phyloP scores from a whole-genome alignment of 1,140 invertebrate species.

The Chelonus insularis region DNA sequence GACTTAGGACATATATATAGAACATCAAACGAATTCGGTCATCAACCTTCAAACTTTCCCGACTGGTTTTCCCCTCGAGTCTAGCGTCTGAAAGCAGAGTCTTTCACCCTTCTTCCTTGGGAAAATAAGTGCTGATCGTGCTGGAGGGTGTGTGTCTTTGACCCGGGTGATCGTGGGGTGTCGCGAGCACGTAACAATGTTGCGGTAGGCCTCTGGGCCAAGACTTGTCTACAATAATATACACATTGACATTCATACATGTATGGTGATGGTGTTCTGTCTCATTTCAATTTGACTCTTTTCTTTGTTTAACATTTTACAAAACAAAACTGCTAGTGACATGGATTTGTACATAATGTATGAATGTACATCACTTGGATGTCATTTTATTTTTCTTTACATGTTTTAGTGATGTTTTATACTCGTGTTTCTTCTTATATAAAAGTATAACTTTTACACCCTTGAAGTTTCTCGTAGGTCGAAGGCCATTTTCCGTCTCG shows the following conservation, averaged over 20 bases:
- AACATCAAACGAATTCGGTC: constrained; percentile 14
- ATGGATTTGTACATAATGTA: not conserved
- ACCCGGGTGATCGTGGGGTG: constrained; percentile 18
- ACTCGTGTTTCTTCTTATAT: constrained; percentile 3
- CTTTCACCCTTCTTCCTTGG: constrained; percentile 12
- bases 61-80: constrained; percentile 18
- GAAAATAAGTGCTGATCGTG: constrained; percentile 17
- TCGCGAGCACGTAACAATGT: constrained; percentile 27
- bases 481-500: constrained; percentile 40
- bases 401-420: constrained; percentile 1
- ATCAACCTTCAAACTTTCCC: constrained; percentile 22
- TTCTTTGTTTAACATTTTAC: not conserved
- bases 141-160: constrained; percentile 16
- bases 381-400: not conserved
- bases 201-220: constrained; percentile 33
- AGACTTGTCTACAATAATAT: not conserved
- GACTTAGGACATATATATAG: too few relatives aligned
- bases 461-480: constrained; percentile 16
- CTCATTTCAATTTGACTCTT: constrained; percentile 3
- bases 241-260: not conserved
- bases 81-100: constrained; percentile 9
- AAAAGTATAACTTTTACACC: not conserved
- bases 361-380: not conserved
- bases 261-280: too few relatives aligned
- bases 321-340: too few relatives aligned